Percentiles rank a stretch among this genome's conserved stretches.
Conservation (phyloP, 2,797 vertebrate species). For the Karalla daura region DNA sequence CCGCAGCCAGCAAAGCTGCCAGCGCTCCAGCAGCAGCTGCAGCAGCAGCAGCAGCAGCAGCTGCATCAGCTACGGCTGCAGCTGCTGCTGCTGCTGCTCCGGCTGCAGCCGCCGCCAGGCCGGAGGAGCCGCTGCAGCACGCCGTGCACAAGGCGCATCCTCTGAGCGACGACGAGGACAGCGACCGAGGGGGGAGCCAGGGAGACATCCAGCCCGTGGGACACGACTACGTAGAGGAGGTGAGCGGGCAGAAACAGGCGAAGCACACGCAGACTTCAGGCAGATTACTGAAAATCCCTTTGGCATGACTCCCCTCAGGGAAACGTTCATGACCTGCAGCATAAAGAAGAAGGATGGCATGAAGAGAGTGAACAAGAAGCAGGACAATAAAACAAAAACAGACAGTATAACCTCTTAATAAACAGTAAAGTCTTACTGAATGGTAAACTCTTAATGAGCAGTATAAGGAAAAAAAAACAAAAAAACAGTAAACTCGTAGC, state of each 20-base stretch:
- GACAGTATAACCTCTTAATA: no score
- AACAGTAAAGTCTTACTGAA: no score
- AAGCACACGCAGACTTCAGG: no score
- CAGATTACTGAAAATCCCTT: no score
- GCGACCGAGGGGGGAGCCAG: slow-evolving; percentile 59
- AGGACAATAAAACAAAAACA: no score
- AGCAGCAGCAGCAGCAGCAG: slow-evolving; percentile 28
- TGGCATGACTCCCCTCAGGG: no score
- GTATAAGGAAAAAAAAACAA: no score
- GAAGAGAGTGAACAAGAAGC: no score
- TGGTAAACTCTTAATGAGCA: no score
- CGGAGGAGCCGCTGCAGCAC: slow-evolving; percentile 61
- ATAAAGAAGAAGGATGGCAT: no score
- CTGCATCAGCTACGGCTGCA: slow-evolving; percentile 19
- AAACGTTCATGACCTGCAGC: not conserved
- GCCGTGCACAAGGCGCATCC: slow-evolving; percentile 59
- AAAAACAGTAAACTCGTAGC: no score
- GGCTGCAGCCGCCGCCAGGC: slow-evolving; percentile 51
- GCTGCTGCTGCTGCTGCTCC: slow-evolving; percentile 30
- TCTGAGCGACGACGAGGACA: slow-evolving; percentile 72
- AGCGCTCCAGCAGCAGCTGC: slow-evolving; percentile 43
- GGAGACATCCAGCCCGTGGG: slow-evolving; percentile 83
- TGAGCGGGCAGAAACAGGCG: slow-evolving; percentile 41
- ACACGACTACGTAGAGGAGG: slow-evolving; percentile 85
- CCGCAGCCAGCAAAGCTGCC: slow-evolving; percentile 70